These are phyloP conservation scores for Phacellophora camtschatica DNA, from an alignment of 30 jellyfish, hydroid and myxozoan species.

Conservation along the genomic window DNA sequence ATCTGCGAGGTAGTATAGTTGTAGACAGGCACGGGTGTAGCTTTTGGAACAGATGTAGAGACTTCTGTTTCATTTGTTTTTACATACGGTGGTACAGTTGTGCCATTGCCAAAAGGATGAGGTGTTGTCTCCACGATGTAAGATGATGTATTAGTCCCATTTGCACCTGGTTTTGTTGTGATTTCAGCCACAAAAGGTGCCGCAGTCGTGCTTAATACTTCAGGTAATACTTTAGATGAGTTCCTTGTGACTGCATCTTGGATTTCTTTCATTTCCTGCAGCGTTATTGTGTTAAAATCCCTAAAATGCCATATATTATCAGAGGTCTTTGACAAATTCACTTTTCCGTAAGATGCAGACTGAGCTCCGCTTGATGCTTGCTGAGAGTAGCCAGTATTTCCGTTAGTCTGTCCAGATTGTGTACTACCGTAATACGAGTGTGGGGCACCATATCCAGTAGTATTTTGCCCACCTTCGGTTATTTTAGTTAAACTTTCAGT, in stretches of 20 bases:
- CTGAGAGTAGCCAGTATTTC: neutral
- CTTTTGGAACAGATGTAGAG: no score
- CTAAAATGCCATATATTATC: neutral
- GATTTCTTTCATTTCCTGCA: slow-evolving; percentile 26
- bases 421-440: neutral
- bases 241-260: slow-evolving; percentile 5
- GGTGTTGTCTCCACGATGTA: neutral
- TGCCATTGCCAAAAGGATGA: neutral
- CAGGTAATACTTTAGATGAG: neutral
- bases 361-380: no score
- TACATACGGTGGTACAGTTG: neutral
- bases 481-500: no score
- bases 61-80: no score
- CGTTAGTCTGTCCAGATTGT: neutral
- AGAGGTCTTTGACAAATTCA: neutral
- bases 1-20: no score
- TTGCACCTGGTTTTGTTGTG: neutral
- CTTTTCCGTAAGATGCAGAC: neutral
- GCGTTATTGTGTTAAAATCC: slow-evolving; percentile 10
- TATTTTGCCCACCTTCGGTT: no score
- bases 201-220: neutral
- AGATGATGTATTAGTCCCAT: neutral
- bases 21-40: no score
- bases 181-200: neutral
- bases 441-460: neutral